Evolutionary conservation across 2,113 vertebrate genomes (phyloP), one percentile per base, ranked within the genome.

Genomic region (Labrus mixtus): DNA sequence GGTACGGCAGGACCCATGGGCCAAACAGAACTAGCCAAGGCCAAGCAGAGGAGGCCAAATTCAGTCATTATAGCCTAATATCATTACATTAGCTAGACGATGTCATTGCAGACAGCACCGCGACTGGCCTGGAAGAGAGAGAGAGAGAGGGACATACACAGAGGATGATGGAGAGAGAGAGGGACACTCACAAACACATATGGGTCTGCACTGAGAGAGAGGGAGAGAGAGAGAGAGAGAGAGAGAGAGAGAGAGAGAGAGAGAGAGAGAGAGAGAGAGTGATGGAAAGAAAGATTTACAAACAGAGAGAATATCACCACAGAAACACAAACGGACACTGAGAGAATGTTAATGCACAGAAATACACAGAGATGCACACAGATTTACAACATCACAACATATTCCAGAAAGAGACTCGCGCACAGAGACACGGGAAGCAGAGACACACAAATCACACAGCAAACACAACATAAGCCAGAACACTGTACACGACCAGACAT

Each of bases 71-170:
- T 19, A 84, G 64, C 79, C 82, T 89, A 78, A 68, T 61, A 46
- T 87, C 74, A 91, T 92, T 92, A 92, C 91, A 85, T 91, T 74
- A 89, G 83, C 90, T 88, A 89, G 90, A n/a, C 29, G 87, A 78
- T 81, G 88, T 91, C 88, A 87, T 74, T 79, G 88, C 81, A 86
- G 92, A 79, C 83, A 82, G 83, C 78, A 67, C 76, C 51, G 25
- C 48, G 51, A 76, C 78, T 72, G 79, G 85, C 85, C 92, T 92
- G 87, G 75, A 91, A 81, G 78, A 89, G 67, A 85, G 51, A 87
- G 65, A 83, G 66, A 15, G 48, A 51, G 48, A 48, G 16, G 19
- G 46, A 89, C 22, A 87, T 0, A 89, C 56, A 60, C 4, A 78
- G 63, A 78, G 66, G 57, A 70, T 65, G 72, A 76, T 56, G 80